phyloP scores from a whole-genome alignment of 1,140 invertebrate species.

The Chironomus striatipennis region DNA sequence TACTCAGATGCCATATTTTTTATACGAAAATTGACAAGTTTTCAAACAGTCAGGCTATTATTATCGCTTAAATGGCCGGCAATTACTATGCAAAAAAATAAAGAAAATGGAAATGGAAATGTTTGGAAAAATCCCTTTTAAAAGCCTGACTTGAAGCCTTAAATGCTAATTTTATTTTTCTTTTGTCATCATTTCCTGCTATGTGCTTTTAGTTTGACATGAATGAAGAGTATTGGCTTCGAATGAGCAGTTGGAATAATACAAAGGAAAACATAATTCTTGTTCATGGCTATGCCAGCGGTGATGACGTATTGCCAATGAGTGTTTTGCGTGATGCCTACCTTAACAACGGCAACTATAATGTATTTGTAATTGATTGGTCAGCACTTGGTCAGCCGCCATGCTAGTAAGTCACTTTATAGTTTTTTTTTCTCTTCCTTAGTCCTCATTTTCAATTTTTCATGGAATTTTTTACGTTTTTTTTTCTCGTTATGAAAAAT shows the following conservation, averaged over 20 bases:
- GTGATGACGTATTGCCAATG: slow-evolving; percentile 56
- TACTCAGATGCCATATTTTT: no score
- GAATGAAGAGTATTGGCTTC: slow-evolving; percentile 53
- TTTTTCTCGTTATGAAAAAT: background rate
- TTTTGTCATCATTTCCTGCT: background rate
- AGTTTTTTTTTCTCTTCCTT: no score
- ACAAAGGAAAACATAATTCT: slow-evolving; percentile 57
- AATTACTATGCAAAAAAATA: background rate
- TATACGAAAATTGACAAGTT: no score
- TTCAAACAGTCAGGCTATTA: no score
- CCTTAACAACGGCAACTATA: slow-evolving; percentile 58
- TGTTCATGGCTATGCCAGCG: slow-evolving; percentile 65
- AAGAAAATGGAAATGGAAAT: background rate
- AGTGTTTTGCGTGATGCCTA: slow-evolving; percentile 60
- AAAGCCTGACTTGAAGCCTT: background rate
- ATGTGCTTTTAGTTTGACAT: slow-evolving; percentile 42
- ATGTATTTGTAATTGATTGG: slow-evolving; percentile 69
- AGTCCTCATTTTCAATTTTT: background rate
- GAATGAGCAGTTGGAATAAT: slow-evolving; percentile 54
- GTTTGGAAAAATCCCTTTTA: background rate
- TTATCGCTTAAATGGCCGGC: background rate
- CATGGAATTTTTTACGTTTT: background rate
- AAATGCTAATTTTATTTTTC: background rate
- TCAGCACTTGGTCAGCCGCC: slow-evolving; percentile 53
- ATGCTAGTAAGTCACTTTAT: slow-evolving; percentile 47